These are phyloP conservation scores for Kryptopterus vitreolus DNA, from an alignment of 2,797 vertebrate genomes.

Conservation along the genomic window DNA sequence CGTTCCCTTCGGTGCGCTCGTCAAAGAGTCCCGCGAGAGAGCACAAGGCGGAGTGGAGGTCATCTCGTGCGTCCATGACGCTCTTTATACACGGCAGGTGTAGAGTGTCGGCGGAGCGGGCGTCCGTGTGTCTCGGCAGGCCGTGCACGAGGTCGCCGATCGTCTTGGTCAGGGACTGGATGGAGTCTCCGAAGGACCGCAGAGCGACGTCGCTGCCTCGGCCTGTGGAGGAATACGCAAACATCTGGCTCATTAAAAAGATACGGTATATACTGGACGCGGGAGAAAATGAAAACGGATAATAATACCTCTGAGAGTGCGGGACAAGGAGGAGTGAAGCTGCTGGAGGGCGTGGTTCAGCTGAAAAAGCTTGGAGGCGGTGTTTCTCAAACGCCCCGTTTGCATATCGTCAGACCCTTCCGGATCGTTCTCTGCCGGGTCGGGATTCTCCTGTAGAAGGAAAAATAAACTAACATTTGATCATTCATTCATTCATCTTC, in stretches of 20 bases:
- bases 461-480: neutral
- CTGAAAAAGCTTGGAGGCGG: constrained; percentile 73
- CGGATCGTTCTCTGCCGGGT: constrained; percentile 50
- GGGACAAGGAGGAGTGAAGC: constrained; percentile 68
- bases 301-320: constrained; percentile 76
- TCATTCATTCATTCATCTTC: no score
- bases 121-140: constrained; percentile 41
- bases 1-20: constrained; percentile 44
- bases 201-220: constrained; percentile 59
- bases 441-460: constrained; percentile 68
- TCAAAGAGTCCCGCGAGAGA: constrained; percentile 68
- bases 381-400: constrained; percentile 64
- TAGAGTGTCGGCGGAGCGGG: constrained; percentile 29
- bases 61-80: constrained; percentile 56
- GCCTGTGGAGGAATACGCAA: constrained; percentile 54
- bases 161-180: constrained; percentile 68
- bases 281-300: neutral
- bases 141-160: constrained; percentile 66
- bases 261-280: neutral
- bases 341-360: constrained; percentile 77
- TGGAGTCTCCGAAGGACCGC: constrained; percentile 57
- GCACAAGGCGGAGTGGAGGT: constrained; percentile 72
- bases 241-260: neutral
- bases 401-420: constrained; percentile 55
- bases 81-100: constrained; percentile 59